Evolutionary conservation across 2,888 invertebrate genomes (phyloP).

Genomic region (Ophioninae sp.): DNA sequence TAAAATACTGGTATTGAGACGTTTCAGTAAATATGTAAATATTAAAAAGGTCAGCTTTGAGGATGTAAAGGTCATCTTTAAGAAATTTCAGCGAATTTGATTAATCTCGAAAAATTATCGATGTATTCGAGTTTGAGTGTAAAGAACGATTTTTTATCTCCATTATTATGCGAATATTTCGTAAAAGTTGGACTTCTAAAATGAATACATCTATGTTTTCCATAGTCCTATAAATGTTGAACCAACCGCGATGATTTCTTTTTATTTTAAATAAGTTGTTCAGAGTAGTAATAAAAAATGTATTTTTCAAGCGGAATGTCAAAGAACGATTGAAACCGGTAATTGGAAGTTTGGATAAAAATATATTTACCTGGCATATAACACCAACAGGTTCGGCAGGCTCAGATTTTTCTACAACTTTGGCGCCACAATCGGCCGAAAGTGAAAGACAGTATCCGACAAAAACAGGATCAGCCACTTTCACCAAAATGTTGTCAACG

Average conservation of each 20-base stretch:
- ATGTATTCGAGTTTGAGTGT: neutral
- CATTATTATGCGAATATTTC: neutral
- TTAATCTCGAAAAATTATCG: neutral
- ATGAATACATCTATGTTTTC: neutral
- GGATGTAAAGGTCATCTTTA: neutral
- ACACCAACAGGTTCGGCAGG: slow-evolving; percentile 98
- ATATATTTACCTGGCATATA: slow-evolving; percentile 85
- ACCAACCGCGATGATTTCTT: neutral
- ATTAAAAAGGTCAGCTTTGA: neutral
- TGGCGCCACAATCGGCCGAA: slow-evolving; percentile 96
- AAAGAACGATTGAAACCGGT: neutral
- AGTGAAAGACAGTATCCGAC: slow-evolving; percentile 96
- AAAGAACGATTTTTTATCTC: neutral
- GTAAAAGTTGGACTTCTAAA: neutral
- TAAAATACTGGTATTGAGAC: neutral
- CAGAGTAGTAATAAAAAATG: neutral
- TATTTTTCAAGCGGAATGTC: neutral
- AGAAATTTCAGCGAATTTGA: neutral
- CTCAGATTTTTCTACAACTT: slow-evolving; percentile 95
- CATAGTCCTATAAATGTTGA: neutral
- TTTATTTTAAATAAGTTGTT: neutral
- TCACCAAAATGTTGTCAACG: slow-evolving; percentile 98
- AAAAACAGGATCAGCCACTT: slow-evolving; percentile 98
- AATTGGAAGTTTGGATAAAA: neutral
- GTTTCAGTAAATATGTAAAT: neutral